These are phyloP conservation scores for Argyresthia albistria DNA, from an alignment of 2,888 invertebrate species.

Conservation along the genomic window DNA sequence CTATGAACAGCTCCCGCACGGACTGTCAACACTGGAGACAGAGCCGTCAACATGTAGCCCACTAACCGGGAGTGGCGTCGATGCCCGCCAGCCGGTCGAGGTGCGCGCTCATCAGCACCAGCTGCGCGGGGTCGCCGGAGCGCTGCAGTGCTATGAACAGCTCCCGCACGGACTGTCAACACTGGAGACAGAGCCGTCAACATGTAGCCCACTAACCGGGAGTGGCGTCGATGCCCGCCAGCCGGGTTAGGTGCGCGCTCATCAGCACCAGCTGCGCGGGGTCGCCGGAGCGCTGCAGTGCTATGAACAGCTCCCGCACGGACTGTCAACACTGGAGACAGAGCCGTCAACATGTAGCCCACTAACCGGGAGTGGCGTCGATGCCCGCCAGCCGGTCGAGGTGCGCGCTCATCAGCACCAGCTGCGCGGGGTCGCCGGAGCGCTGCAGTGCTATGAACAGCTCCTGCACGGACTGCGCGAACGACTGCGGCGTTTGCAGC, in stretches of 20 bases:
- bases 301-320: constrained; percentile 92
- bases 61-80: constrained; percentile 85
- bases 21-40: too few species aligned
- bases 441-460: constrained; percentile 91
- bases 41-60: too few species aligned
- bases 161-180: constrained; percentile 93
- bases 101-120: constrained; percentile 83
- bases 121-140: constrained; percentile 84
- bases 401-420: constrained; percentile 83
- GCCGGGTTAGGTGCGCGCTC: constrained; percentile 84
- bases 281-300: constrained; percentile 90
- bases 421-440: constrained; percentile 84
- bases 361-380: constrained; percentile 85
- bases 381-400: constrained; percentile 89
- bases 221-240: constrained; percentile 90
- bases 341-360: background rate
- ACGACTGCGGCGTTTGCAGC: constrained; percentile 93
- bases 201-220: constrained; percentile 67
- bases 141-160: constrained; percentile 91
- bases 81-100: constrained; percentile 89
- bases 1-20: constrained; percentile 92
- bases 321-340: constrained; percentile 79
- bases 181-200: too few species aligned
- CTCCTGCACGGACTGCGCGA: constrained; percentile 92
- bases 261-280: constrained; percentile 82